Evolutionary conservation across 2,888 invertebrate genomes (phyloP), one percentile per base, ranked within the genome.

Genomic region (Plebejus argus): DNA sequence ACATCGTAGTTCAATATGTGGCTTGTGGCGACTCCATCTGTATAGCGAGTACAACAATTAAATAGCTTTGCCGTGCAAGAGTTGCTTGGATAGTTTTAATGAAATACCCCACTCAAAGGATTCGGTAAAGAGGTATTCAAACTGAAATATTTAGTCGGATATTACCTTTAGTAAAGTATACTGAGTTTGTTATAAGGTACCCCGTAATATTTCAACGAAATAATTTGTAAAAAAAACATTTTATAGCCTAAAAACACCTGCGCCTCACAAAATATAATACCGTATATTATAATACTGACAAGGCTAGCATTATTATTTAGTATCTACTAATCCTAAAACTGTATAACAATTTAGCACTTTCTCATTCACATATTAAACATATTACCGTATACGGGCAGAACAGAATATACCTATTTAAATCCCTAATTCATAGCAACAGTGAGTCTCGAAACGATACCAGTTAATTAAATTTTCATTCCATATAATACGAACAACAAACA

Each of bases 71-170:
- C 39, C 39, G 71, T 71, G 74, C 49, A 74, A 45, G 74, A 49
- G 74, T 28, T 53, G 74, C 71, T 74, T 53, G 49, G 74, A 74
- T 74, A 74, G 49, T 74, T 74, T 74, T 23, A 53, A 49, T 74
- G 45, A 45, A 20, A 72, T 72, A 72, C 39, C 45, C 39, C 39
- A 72, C 45, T 72, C 66, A 66, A 66, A 66, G 66, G 66, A 66
- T 66, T 66, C 20, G 66, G 28, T 66, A 33, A 66, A 28, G 66
- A 66, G 72, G 71, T 72, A 72, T 39, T 72, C 45, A 20, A 39
- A 15, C 12, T 72, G 20, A 45, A 28, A 66, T 28, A 33, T 66
- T 66, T 66, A 28, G 66, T 15, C 28, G 6, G 61, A 61, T 28
- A 28, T 66, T 66, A 66, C 10, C 61, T 33, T 66, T 15, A 28